phyloP scores from a whole-genome alignment of 1,140 invertebrate genomes.

The Fragariocoptes setiger region DNA sequence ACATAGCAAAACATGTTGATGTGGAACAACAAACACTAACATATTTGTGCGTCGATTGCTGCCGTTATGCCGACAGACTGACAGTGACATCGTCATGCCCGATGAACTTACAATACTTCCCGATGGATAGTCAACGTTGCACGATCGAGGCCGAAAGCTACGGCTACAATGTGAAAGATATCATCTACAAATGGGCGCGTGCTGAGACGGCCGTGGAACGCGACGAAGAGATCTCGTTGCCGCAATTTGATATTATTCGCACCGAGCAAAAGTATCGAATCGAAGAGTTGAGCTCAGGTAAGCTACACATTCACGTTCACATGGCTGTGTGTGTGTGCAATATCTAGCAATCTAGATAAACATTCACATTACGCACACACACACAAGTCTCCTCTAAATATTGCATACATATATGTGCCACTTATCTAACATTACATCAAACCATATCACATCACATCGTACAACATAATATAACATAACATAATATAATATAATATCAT shows the following conservation, averaged over 20 bases:
- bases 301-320: conserved; percentile 3
- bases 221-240: conserved; percentile 19
- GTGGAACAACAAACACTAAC: neutral
- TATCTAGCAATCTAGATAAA: neutral
- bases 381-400: neutral
- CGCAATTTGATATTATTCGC: conserved; percentile 68
- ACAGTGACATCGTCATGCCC: conserved; percentile 18
- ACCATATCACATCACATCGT: neutral
- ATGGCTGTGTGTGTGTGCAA: no score
- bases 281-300: conserved; percentile 71
- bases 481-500: neutral
- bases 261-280: conserved; percentile 60
- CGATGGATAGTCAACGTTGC: conserved; percentile 19
- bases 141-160: conserved; percentile 22
- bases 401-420: neutral
- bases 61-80: no score
- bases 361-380: neutral
- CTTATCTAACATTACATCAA: neutral
- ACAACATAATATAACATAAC: neutral
- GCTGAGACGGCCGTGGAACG: conserved; percentile 17
- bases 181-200: conserved; percentile 56
- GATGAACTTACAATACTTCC: conserved; percentile 18
- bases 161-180: conserved; percentile 35
- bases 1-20: neutral
- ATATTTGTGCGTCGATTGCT: conserved; percentile 6